Evolutionary conservation across 2,113 vertebrate genomes (phyloP).

Genomic region (Myotis davidii): DNA sequence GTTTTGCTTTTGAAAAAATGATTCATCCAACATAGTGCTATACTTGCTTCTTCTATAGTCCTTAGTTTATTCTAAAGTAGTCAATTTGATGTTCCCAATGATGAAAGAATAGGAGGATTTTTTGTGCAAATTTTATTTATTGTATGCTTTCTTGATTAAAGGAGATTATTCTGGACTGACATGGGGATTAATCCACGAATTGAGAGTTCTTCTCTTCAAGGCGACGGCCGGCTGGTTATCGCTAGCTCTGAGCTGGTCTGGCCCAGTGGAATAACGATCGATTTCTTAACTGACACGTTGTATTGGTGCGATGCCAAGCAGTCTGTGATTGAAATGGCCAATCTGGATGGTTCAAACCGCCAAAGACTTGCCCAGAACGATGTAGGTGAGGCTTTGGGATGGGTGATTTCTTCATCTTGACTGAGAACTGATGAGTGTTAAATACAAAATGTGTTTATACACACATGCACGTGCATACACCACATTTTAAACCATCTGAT

Average conservation of each 20-base stretch:
- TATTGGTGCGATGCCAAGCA: conserved; percentile 93
- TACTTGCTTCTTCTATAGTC: background rate
- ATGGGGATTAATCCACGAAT: conserved; percentile 87
- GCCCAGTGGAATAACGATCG: conserved; percentile 92
- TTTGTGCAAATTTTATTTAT: conserved; percentile 64
- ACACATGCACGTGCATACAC: background rate
- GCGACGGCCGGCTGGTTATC: conserved; percentile 84
- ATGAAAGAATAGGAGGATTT: conserved; percentile 76
- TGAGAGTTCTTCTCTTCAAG: conserved; percentile 90
- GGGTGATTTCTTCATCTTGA: conserved; percentile 57
- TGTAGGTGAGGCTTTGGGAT: conserved; percentile 94
- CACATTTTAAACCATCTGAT: background rate
- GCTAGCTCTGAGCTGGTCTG: conserved; percentile 86
- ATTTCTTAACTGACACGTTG: conserved; percentile 88
- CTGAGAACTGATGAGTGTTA: background rate
- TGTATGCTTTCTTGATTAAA: conserved; percentile 84
- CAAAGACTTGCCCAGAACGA: conserved; percentile 91
- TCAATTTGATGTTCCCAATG: conserved; percentile 40
- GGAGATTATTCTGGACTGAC: conserved; percentile 96
- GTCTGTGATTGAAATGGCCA: conserved; percentile 89
- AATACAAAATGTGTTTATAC: background rate
- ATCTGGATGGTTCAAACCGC: conserved; percentile 92
- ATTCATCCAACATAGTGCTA: background rate
- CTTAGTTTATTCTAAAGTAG: conserved; percentile 59
- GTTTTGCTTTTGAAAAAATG: conserved; percentile 17